These are phyloP conservation scores for Dicerorhinus sumatrensis DNA, from an alignment of 2,113 vertebrate genomes.

Conservation along the genomic window DNA sequence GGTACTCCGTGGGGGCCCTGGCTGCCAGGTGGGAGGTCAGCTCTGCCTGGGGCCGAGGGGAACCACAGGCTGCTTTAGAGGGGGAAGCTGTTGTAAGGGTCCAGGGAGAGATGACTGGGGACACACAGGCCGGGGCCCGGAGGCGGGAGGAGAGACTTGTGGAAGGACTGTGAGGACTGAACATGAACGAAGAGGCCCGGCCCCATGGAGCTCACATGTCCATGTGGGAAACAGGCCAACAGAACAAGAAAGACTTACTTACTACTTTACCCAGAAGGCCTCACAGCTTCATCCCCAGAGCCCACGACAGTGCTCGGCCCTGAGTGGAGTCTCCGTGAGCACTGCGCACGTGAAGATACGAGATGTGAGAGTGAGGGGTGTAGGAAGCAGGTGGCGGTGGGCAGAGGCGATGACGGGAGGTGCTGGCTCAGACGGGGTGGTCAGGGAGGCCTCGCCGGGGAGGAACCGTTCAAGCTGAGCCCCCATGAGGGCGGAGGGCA, in stretches of 20 bases:
- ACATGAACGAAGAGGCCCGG: rapidly evolving
- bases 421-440: rapidly evolving
- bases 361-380: rapidly evolving
- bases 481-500: rapidly evolving
- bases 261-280: rapidly evolving
- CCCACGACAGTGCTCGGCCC: rapidly evolving
- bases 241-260: rapidly evolving
- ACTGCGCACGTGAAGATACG: rapidly evolving
- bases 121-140: no score
- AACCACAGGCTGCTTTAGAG: background rate
- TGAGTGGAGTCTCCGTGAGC: rapidly evolving
- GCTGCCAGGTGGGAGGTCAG: rapidly evolving
- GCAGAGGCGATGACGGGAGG: rapidly evolving
- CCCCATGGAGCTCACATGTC: rapidly evolving
- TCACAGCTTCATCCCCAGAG: rapidly evolving
- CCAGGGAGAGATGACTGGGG: background rate
- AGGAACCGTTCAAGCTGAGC: background rate
- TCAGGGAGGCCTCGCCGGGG: rapidly evolving
- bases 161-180: background rate
- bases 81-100: background rate
- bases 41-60: background rate
- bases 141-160: background rate
- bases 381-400: rapidly evolving
- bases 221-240: rapidly evolving
- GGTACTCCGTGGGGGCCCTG: background rate